Conservation (phyloP, 2,797 vertebrate species). For the Ataeniobius toweri region DNA sequence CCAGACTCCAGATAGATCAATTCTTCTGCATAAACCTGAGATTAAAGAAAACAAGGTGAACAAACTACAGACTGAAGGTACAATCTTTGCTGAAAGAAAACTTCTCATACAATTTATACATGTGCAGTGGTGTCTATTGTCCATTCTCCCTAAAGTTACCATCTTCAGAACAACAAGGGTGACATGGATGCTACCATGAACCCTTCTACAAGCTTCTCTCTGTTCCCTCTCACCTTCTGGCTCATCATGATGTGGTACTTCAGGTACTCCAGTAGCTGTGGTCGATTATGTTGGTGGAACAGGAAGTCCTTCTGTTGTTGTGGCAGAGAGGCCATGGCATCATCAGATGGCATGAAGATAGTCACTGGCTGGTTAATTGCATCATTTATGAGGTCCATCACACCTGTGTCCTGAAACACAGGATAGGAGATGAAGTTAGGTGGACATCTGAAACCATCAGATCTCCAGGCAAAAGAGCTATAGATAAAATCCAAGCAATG, state of each 20-base stretch:
- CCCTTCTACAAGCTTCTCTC: background rate
- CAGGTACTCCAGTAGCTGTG: constrained; percentile 85
- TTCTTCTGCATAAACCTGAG: constrained; percentile 80
- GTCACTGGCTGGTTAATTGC: constrained; percentile 84
- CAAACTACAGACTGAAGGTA: background rate
- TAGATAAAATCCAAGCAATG: background rate
- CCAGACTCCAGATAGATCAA: constrained; percentile 72
- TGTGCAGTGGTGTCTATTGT: background rate
- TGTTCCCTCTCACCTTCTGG: constrained; percentile 45
- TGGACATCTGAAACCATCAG: background rate
- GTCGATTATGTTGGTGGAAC: constrained; percentile 80
- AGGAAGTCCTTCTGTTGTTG: constrained; percentile 87
- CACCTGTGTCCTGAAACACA: constrained; percentile 80
- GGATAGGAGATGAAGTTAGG: background rate
- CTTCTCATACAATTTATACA: background rate
- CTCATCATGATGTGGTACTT: constrained; percentile 89
- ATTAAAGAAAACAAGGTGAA: background rate
- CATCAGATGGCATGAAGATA: constrained; percentile 88
- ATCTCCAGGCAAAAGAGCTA: background rate
- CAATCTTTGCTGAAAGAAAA: background rate
- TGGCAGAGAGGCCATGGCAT: constrained; percentile 79
- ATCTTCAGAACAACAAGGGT: background rate
- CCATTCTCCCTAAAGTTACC: background rate
- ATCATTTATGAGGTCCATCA: constrained; percentile 80
- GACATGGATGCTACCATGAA: background rate